Base-by-base conservation (phyloP, 2,113 vertebrate species). In the Limnothrissa miodon region DNA sequence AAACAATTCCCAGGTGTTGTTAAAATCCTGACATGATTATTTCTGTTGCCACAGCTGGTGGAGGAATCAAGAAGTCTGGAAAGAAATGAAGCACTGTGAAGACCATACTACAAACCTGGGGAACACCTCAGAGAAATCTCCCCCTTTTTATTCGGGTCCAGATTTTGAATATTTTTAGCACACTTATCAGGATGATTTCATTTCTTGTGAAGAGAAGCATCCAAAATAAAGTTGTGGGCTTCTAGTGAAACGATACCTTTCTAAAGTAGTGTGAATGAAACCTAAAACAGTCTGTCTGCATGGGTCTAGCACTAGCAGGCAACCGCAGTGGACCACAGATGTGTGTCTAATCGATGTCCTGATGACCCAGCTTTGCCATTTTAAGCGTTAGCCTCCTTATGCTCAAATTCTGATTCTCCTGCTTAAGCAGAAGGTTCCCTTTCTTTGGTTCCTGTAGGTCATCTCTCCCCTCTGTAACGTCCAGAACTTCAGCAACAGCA, bases 11-110 rank as follows among this genome's bases (percentile, higher is more conserved):
- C 10, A 4, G 0, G 19, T 25, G 21, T 33, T 2, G 4, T 17
- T 44, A 36, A 29, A 74, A 44, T 17, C 9, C 23, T 42, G 13
- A 48, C 48, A 21, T 80, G 0, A 39, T 9, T 85, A 56, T 45
- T 74, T 59, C 5, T 79, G 15, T 39, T 78, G n/a, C 51, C 29
- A 86, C 91, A 99, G 98, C 90, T 83, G 89, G 94, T 39, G 92
- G 95, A 42, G 98, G 98, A 86, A 98, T 99, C 91, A 99, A 99
- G 95, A 99, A 99, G 90, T 99, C 98, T 44, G 96, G 97, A 81
- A 99, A 98, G 92, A 99, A 99, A 88, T 99, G 94, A 95, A 46
- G 62, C 70, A 70, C 80, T 56, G 23, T 53, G 39, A 39, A 74
- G 66, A 74, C 59, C 66, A 13, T 21, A 29, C 36, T 74, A 74